Evolutionary conservation across 2,888 invertebrate species (phyloP).

Genomic region (Heliothis peltigera): DNA sequence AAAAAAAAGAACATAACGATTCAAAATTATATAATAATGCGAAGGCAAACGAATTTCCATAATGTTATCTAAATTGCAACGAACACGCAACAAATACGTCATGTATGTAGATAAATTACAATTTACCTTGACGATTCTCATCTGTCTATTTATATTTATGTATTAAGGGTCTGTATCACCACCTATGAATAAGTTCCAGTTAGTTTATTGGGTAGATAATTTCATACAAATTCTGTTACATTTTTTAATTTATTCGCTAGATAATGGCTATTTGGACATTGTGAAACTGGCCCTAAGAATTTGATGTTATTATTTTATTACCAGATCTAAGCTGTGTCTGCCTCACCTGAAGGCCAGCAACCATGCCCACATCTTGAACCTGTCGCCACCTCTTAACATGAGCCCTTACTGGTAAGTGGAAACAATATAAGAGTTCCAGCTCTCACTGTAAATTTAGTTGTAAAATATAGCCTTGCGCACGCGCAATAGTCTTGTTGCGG

Average conservation of each 20-base stretch:
- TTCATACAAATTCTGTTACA: too few relatives aligned
- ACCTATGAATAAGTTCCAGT: too few relatives aligned
- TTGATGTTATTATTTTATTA: constrained; percentile 47
- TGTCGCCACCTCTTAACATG: constrained; percentile 98
- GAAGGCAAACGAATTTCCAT: neutral
- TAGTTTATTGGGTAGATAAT: too few relatives aligned
- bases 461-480: too few relatives aligned
- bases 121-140: constrained; percentile 11
- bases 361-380: constrained; percentile 98
- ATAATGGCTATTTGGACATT: too few relatives aligned
- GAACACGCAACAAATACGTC: constrained; percentile 10
- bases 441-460: too few relatives aligned
- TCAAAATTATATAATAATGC: too few relatives aligned
- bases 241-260: too few relatives aligned
- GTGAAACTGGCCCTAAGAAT: neutral
- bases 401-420: constrained; percentile 93
- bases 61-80: constrained; percentile 22
- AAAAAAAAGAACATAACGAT: neutral
- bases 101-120: constrained; percentile 19
- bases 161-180: too few relatives aligned
- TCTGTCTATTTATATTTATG: neutral
- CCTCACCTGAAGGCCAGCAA: constrained; percentile 96
- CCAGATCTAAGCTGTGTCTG: constrained; percentile 96
- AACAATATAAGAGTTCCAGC: too few relatives aligned
- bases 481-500: too few relatives aligned